Base-by-base conservation (phyloP, 2,797 vertebrate genomes). In the Tenualosa ilisha region DNA sequence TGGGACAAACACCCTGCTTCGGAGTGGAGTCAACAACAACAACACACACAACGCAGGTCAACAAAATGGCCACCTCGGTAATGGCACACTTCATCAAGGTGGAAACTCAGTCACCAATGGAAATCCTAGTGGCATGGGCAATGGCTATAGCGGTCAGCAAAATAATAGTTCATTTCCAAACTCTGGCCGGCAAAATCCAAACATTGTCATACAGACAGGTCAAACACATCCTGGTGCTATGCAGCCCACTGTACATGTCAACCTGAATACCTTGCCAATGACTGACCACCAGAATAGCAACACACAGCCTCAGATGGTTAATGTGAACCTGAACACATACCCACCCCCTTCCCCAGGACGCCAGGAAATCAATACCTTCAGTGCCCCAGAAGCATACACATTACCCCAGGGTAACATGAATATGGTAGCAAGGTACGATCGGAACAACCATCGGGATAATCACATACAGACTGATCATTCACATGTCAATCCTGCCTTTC, bases 241-340 rank as follows among this genome's bases (percentile, higher is more conserved):
- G 86, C 90, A 53, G 0, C 86, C 92, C 0, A 93, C 91, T 0
- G 91, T 96, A 53, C 94, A 94, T 0, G 90, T 96, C 85, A 95
- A 90, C 89, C 91, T 96, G 0, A 95, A 92, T 89, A 81, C 94
- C 0, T 82, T 90, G 86, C 92, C 93, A 1, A 89, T 84, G n/a
- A 84, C 43, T 0, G 83, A 84, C 50, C 91, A 91, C 56, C 86
- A 86, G 15, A 93, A 87, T 86, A 87, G 54, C 68, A 85, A 84
- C 6, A 84, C 90, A 7, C 94, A 91, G 56, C 88, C 94, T 68
- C 94, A 94, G n/a, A 90, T 92, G 5, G 93, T 96, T 84, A 92
- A 96, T 17, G 91, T 96, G 81, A 96, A 94, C 87, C 91, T 96
- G 0, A 94, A 93, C 85, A 91, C 95, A 0, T 94, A 89, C 84